phyloP scores from a whole-genome alignment of 2,888 invertebrate genomes.

The Tanytarsus gracilentus region DNA sequence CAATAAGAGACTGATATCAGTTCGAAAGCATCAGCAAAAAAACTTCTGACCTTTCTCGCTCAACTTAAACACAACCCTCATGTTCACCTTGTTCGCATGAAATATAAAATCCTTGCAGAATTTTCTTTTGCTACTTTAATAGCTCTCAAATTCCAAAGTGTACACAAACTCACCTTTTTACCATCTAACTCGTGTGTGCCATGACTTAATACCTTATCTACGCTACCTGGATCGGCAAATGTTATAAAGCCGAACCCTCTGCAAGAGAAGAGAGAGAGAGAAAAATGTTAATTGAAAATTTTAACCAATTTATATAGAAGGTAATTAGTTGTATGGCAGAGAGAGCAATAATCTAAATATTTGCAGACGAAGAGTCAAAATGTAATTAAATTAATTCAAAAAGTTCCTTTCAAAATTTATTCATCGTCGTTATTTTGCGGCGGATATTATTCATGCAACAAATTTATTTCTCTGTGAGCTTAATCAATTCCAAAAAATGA shows the following conservation, averaged over 20 bases:
- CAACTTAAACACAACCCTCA: not conserved
- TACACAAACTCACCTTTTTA: slow-evolving; percentile 71
- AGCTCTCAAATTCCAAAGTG: not conserved
- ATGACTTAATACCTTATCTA: slow-evolving; percentile 98
- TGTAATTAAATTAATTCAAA: no score
- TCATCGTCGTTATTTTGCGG: no score
- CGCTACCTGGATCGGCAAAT: slow-evolving; percentile 94
- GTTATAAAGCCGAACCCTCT: slow-evolving; percentile 99
- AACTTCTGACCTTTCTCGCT: no score
- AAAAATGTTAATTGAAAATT: slow-evolving; percentile 3
- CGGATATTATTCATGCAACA: no score
- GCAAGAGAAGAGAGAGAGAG: slow-evolving; percentile 41
- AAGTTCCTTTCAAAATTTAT: no score
- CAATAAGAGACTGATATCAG: no score
- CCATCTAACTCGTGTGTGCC: slow-evolving; percentile 98
- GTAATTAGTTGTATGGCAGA: not conserved
- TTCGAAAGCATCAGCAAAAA: no score
- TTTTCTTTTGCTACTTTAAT: not conserved
- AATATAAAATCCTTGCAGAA: slow-evolving; percentile 1
- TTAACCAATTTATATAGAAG: not conserved
- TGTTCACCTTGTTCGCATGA: not conserved
- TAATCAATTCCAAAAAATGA: no score
- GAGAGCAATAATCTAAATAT: not conserved
- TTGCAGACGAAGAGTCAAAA: no score
- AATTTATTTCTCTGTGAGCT: no score